Evolutionary conservation across 2,113 vertebrate species (phyloP).

Genomic region (Ellobius talpinus): DNA sequence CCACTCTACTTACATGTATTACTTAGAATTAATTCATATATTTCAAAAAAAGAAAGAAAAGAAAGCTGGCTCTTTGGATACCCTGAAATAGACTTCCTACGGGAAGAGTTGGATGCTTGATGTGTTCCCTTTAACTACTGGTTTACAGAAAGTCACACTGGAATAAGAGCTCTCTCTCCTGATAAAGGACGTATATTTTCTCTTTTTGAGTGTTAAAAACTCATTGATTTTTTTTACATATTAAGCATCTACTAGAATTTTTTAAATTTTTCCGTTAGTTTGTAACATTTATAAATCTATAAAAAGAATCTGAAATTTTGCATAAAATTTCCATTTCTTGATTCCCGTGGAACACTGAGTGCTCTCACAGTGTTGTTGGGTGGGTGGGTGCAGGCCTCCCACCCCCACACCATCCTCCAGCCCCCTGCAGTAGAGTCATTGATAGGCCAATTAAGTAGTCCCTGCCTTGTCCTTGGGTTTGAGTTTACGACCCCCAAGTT

Average conservation of each 20-base stretch:
- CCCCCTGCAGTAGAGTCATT: too few species aligned
- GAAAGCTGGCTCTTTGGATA: neutral
- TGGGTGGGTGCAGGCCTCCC: neutral
- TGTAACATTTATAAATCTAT: neutral
- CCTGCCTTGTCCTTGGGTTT: neutral
- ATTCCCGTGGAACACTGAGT: neutral
- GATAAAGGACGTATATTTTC: neutral
- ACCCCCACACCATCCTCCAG: neutral
- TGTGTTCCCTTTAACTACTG: neutral
- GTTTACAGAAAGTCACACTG: conserved; percentile 34
- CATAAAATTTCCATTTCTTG: neutral
- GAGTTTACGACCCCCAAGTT: neutral
- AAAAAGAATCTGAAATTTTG: neutral
- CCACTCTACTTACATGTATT: neutral
- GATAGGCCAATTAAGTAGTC: neutral
- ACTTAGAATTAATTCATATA: neutral
- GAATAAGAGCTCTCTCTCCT: neutral
- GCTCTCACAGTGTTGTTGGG: neutral
- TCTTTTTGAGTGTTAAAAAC: neutral
- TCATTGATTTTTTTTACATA: neutral
- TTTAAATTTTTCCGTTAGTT: neutral
- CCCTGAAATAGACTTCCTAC: conserved; percentile 15
- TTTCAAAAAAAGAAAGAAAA: neutral
- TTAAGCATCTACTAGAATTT: neutral
- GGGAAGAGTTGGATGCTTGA: neutral